Percentiles rank a stretch among this genome's conserved stretches.
Evolutionary conservation across 2,888 invertebrate genomes (phyloP).

Genomic region (Nomada ferruginata): DNA sequence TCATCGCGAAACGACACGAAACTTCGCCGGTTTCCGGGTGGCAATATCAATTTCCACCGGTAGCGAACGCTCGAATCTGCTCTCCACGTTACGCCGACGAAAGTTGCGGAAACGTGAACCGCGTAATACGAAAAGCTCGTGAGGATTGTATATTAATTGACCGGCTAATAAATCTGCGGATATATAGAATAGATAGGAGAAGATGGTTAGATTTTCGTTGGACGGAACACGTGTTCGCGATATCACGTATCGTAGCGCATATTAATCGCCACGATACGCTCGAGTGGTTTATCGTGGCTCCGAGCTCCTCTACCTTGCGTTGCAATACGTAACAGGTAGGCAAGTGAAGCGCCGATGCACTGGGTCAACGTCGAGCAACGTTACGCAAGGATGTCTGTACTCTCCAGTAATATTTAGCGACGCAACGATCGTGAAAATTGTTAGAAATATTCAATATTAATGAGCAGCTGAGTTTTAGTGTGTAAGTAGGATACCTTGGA

Average conservation of each 20-base stretch:
- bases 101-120: not conserved
- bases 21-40: conserved; percentile 18
- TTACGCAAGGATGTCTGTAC: conserved; percentile 58
- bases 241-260: conserved; percentile 69
- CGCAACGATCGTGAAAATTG: not conserved
- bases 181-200: conserved; percentile 38
- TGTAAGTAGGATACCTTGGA: too few species aligned
- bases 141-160: conserved; percentile 50
- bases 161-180: conserved; percentile 45
- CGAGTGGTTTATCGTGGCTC: conserved; percentile 68
- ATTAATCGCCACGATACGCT: conserved; percentile 75
- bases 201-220: conserved; percentile 29
- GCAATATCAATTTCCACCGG: conserved; percentile 36
- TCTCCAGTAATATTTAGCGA: not conserved
- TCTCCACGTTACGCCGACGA: conserved; percentile 23
- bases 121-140: conserved; percentile 35
- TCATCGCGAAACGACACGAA: conserved; percentile 11
- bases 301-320: conserved; percentile 42
- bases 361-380: conserved; percentile 54
- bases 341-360: conserved; percentile 67
- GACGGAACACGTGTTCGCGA: conserved; percentile 60
- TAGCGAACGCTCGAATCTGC: not conserved
- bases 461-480: too few species aligned
- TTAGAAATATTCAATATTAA: too few species aligned
- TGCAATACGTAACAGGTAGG: conserved; percentile 58